Percentiles rank a stretch among this genome's conserved stretches.
These are phyloP conservation scores for Bolborhynchus lineola DNA, from an alignment of 2,113 vertebrate genomes.

Conservation along the genomic window DNA sequence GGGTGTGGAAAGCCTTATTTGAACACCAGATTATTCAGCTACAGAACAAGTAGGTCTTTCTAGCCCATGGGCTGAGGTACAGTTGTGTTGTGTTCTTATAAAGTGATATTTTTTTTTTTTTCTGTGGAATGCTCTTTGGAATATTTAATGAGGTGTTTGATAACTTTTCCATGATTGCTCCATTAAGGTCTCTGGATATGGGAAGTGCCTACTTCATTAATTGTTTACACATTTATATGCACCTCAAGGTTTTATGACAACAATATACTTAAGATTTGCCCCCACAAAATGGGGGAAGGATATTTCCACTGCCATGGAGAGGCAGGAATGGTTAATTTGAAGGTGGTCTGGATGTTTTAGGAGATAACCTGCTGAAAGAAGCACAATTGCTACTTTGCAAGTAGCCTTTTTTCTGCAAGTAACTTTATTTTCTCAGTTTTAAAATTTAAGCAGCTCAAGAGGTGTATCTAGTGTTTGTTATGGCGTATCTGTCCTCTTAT, in stretches of 20 bases:
- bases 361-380: not conserved
- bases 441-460: not conserved
- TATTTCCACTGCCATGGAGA: not conserved
- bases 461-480: not conserved
- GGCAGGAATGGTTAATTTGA: not conserved
- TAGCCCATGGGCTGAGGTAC: not conserved
- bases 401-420: not conserved
- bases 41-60: no score
- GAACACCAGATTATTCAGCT: not conserved
- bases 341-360: not conserved
- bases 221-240: rapidly evolving
- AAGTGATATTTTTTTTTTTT: not conserved
- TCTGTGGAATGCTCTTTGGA: not conserved
- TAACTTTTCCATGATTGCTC: not conserved
- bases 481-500: not conserved
- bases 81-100: not conserved
- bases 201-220: not conserved
- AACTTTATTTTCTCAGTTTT: not conserved
- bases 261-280: rapidly evolving
- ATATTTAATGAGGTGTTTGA: no score
- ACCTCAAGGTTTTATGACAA: rapidly evolving
- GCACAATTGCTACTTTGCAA: rapidly evolving
- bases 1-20: no score
- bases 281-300: not conserved
- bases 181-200: not conserved